Conservation (phyloP, 2,113 vertebrate genomes). For the Pomatostomus ruficeps region DNA sequence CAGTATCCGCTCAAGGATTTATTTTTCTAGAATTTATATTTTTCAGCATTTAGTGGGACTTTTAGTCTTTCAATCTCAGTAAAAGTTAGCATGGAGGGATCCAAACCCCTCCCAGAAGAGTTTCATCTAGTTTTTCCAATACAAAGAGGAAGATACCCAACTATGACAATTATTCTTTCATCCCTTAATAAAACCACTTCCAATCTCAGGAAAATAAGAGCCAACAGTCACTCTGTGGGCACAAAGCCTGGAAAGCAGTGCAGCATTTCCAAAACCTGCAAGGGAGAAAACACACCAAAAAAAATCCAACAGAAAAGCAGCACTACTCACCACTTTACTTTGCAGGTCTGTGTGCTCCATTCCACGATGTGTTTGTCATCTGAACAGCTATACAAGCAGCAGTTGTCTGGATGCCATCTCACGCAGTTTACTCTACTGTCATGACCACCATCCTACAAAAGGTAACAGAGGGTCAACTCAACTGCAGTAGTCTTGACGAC, state of each 20-base stretch:
- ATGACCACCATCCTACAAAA: slow-evolving; percentile 84
- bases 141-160: not conserved
- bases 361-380: slow-evolving; percentile 92
- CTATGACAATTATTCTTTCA: not conserved
- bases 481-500: not conserved
- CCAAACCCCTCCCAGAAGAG: not conserved
- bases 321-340: slow-evolving; percentile 82
- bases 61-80: not conserved
- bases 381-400: slow-evolving; percentile 90
- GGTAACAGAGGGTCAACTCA: not conserved
- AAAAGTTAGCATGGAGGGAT: not conserved
- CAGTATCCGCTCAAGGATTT: not conserved
- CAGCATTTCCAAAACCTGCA: not conserved
- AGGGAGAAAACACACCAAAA: not conserved
- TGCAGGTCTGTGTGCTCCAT: slow-evolving; percentile 90
- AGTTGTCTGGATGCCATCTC: slow-evolving; percentile 88
- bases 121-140: not conserved
- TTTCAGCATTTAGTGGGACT: not conserved
- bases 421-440: slow-evolving; percentile 86
- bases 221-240: not conserved
- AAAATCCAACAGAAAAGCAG: accelerated
- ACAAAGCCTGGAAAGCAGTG: not conserved
- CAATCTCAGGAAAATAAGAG: not conserved
- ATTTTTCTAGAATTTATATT: not conserved
- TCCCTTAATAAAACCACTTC: not conserved